Evolutionary conservation across 2,888 invertebrate genomes (phyloP), one percentile per base, ranked within the genome.

Genomic region (Lypha dubia): DNA sequence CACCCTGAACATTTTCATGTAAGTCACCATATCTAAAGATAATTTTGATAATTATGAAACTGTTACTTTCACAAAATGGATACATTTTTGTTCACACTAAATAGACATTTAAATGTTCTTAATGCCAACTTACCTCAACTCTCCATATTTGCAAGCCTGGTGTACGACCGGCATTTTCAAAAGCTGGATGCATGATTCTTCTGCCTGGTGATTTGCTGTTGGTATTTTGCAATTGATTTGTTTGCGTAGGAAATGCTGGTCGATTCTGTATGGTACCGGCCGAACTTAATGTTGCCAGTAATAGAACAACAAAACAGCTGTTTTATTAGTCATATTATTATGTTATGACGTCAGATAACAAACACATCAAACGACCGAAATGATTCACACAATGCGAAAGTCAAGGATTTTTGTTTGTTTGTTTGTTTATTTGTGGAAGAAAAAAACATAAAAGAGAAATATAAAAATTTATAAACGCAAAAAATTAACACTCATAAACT

Each of bases 61-160:
- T n/a, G n/a, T n/a, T n/a, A n/a, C n/a, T n/a, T n/a, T n/a, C n/a
- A n/a, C n/a, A n/a, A n/a, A n/a, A n/a, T n/a, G n/a, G n/a, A n/a
- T 28, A 4, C 28, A 28, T 28, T 28, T 28, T 28, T 5, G 2
- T 28, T 28, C 5, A 28, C 5, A 35, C n/a, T n/a, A n/a, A n/a
- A n/a, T n/a, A n/a, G n/a, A 35, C 0, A n/a, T n/a, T 28, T 28
- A 3, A 32, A 5, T 68, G 1, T 38, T 17, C n/a, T n/a, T n/a
- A n/a, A n/a, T n/a, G n/a, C 22, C 0, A 67, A 91, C 93, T 93
- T 91, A 96, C 97, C 94, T 97, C 96, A 84, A 97, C 95, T 90
- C 97, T 94, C 84, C 84, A 84, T 44, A 84, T 84, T 70, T 84
- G 74, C 38, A 84, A 70, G 7, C 84, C 84, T 32, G 77, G 77